A percentile compares a stretch with the other conserved stretches of the same genome.
phyloP scores from a whole-genome alignment of 2,113 vertebrate genomes.

The Eretmochelys imbricata region DNA sequence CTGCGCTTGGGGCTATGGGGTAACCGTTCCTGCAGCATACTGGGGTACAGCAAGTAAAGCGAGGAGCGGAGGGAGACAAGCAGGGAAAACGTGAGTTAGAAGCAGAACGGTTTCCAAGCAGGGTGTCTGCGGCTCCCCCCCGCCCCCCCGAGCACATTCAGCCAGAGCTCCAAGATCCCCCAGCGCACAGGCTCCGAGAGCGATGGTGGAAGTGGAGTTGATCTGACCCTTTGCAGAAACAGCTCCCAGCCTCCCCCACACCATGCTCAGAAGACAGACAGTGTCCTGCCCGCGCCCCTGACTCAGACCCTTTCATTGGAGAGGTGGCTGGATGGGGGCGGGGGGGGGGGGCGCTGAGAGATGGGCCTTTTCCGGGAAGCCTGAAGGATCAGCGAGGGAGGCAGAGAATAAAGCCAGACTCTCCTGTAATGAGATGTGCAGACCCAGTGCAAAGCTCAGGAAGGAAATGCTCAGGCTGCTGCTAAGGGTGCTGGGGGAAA shows the following conservation, averaged over 20 bases:
- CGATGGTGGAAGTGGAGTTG: too few species aligned
- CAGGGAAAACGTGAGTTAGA: too few species aligned
- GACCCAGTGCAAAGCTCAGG: too few species aligned
- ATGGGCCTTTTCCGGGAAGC: not conserved
- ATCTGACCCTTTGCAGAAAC: not conserved
- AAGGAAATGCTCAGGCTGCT: not conserved
- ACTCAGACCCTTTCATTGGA: not conserved
- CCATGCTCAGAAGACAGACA: not conserved
- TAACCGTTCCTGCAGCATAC: too few species aligned
- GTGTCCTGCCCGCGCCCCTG: too few species aligned
- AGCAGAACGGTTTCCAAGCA: too few species aligned
- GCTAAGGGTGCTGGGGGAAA: not conserved
- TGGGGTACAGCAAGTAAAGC: too few species aligned
- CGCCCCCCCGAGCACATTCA: not conserved
- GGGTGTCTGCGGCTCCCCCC: too few species aligned
- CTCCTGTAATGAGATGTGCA: not conserved
- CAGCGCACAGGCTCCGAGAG: not conserved
- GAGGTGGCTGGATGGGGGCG: not conserved
- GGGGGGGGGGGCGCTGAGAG: too few species aligned
- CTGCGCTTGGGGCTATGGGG: too few species aligned
- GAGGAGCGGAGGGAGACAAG: too few species aligned
- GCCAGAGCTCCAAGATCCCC: not conserved
- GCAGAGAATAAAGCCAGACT: not conserved
- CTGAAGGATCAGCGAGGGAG: not conserved
- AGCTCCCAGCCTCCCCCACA: not conserved